phyloP scores from a whole-genome alignment of 2,113 vertebrate species.

The Oryzias curvinotus region DNA sequence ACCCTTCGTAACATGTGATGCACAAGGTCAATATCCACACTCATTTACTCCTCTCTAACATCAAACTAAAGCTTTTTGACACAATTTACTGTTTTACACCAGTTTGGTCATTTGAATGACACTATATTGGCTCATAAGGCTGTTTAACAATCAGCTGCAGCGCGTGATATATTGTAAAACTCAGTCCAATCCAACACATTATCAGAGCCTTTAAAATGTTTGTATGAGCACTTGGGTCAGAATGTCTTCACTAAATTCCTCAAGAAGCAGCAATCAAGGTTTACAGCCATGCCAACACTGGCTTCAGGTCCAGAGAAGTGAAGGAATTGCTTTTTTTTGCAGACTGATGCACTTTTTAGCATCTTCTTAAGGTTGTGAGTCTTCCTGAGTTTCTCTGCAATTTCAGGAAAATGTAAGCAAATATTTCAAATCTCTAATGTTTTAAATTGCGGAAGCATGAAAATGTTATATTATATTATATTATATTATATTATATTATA shows the following conservation, averaged over 20 bases:
- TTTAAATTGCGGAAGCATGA: too few relatives aligned
- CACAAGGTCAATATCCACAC: slow-evolving; percentile 22
- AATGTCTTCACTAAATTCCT: not conserved
- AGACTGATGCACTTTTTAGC: not conserved
- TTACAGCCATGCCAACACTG: not conserved
- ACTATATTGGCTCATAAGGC: not conserved
- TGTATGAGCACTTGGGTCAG: not conserved
- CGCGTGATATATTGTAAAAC: not conserved
- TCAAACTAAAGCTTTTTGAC: not conserved
- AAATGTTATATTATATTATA: too few relatives aligned
- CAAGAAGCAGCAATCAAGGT: not conserved
- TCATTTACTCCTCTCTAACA: slow-evolving; percentile 28
- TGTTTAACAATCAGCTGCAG: slow-evolving; percentile 5
- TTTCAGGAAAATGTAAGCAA: too few relatives aligned
- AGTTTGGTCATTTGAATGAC: not conserved
- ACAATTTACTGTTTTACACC: slow-evolving; percentile 1
- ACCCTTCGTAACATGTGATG: slow-evolving; percentile 39
- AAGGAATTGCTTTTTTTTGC: not conserved
- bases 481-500: too few relatives aligned
- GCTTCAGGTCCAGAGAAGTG: not conserved
- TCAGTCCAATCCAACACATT: not conserved
- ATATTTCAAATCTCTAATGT: too few relatives aligned
- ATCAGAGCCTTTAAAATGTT: not conserved
- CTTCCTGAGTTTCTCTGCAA: too few relatives aligned
- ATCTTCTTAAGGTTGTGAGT: too few relatives aligned